phyloP scores from a whole-genome alignment of 2,113 vertebrate species.

The Oryzias javanicus region DNA sequence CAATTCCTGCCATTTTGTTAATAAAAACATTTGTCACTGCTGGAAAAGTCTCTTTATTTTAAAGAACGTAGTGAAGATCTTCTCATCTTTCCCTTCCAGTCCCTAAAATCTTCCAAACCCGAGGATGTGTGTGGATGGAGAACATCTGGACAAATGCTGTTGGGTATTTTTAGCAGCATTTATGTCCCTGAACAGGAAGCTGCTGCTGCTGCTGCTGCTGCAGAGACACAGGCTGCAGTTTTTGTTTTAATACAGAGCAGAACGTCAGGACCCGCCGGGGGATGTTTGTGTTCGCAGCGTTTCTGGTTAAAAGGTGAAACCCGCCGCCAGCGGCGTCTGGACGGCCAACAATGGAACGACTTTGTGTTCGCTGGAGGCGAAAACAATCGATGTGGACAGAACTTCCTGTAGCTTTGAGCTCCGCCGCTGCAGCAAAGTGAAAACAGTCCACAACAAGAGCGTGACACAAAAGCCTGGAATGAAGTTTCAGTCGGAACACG shows the following conservation, averaged over 20 bases:
- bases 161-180: constrained; percentile 69
- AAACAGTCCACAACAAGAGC: constrained; percentile 44
- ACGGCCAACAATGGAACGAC: constrained; percentile 58
- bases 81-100: too few relatives aligned
- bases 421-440: constrained; percentile 30
- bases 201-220: constrained; percentile 49
- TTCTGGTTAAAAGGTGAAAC: constrained; percentile 41
- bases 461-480: constrained; percentile 37
- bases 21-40: too few relatives aligned
- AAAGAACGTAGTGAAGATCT: too few relatives aligned
- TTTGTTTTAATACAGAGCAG: constrained; percentile 61
- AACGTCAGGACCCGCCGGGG: constrained; percentile 33
- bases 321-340: constrained; percentile 25
- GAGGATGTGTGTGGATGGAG: constrained; percentile 16
- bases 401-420: constrained; percentile 59
- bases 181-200: constrained; percentile 57
- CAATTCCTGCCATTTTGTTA: too few relatives aligned
- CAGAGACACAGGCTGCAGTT: constrained; percentile 37
- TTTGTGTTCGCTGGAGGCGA: constrained; percentile 17
- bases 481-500: constrained; percentile 12
- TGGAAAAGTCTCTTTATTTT: too few relatives aligned
- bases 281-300: constrained; percentile 31
- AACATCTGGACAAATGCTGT: constrained; percentile 51
- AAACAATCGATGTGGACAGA: constrained; percentile 49
- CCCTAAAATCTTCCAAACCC: not conserved